Evolutionary conservation across 1,140 invertebrate genomes (phyloP).

Genomic region (Procambarus virginalis): DNA sequence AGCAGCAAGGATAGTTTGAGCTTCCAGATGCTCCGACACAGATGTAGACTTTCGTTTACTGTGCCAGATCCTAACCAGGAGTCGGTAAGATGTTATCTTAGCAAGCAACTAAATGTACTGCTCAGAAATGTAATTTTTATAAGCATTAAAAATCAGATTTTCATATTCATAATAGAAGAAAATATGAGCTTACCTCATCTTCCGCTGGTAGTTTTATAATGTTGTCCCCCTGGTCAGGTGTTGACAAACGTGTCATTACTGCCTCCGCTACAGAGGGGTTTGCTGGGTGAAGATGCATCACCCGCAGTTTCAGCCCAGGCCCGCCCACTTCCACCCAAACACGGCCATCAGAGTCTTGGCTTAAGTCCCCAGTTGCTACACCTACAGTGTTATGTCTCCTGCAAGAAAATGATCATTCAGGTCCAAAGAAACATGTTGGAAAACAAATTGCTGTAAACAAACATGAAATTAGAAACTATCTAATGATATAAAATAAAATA

Average conservation of each 20-base stretch:
- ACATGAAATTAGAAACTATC: neutral
- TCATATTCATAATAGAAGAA: neutral
- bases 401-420: neutral
- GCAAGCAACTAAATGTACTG: no score
- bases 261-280: conserved; percentile 60
- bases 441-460: neutral
- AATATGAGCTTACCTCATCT: conserved; percentile 31
- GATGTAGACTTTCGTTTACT: no score
- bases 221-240: conserved; percentile 6
- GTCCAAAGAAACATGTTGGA: no score
- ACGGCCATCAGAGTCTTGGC: conserved; percentile 46
- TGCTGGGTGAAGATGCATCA: conserved; percentile 67
- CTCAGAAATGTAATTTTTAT: no score
- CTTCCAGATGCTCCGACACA: no score
- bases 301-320: conserved; percentile 45
- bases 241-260: neutral
- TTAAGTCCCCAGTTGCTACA: conserved; percentile 39
- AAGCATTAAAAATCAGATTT: no score
- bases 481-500: no score
- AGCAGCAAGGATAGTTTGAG: no score
- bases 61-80: no score
- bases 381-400: conserved; percentile 43
- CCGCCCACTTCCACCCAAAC: conserved; percentile 56
- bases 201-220: conserved; percentile 37
- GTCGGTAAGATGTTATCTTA: no score